Evolutionary conservation across 2,888 invertebrate genomes (phyloP), one percentile per base, ranked within the genome.

Genomic region (Cryptocheilus praepositus): DNA sequence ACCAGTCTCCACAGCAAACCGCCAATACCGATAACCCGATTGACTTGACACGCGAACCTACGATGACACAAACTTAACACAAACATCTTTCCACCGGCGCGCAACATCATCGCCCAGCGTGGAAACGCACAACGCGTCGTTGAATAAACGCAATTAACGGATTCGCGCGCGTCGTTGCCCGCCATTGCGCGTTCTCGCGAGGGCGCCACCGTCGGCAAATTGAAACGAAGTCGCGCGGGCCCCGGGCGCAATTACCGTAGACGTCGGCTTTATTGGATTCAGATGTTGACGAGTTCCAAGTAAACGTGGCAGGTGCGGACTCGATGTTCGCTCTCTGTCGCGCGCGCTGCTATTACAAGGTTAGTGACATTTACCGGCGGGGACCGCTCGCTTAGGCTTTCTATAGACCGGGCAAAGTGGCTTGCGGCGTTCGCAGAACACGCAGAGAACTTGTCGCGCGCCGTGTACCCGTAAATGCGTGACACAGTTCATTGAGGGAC

Each of bases 301-400:
- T 44, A 55, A 51, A 65, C 53, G 49, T 25, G 60, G 59, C 62
- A 70, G 66, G 66, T 70, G 64, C 61, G 7, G 11, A 1, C 36
- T 36, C 36, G 3, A 25, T 25, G 25, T 5, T 49, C 49, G 5
- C 8, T 61, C 45, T 45, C 63, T 55, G 36, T 53, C 46, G 45
- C 25, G 45, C 25, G 19, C 22, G 15, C 22, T 49, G 36, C 52
- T 61, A 61, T 61, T 57, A 53, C 77, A 77, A 77, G 76, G 76
- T 77, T 77, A 76, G 63, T 77, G 74, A 76, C 77, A 77, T 76
- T 76, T 73, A 51, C 59, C 52, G 58, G 60, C 57, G 15, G 44
- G 54, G 46, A 36, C 36, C 36, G 54, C 54, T 36, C 36, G 25
- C 36, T 54, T 54, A 54, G 52, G 65, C 65, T 65, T 67, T 64